Conservation (phyloP, 2,113 vertebrate genomes). For the Salvelinus alpinus region DNA sequence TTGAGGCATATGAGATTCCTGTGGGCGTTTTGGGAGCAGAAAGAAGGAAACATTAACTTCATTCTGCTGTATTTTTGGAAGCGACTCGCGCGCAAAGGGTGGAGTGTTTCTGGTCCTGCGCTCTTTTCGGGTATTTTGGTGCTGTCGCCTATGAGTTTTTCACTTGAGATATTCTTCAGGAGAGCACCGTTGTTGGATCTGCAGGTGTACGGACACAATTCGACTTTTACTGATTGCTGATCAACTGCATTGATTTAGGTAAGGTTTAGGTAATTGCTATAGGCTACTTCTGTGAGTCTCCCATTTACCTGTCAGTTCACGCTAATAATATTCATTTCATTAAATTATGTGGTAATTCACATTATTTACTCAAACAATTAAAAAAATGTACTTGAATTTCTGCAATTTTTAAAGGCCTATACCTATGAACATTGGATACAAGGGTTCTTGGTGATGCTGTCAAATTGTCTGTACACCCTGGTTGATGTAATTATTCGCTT, state of each 20-base stretch:
- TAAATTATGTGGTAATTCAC: too few species aligned
- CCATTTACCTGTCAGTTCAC: too few species aligned
- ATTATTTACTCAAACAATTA: too few species aligned
- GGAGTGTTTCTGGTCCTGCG: neutral
- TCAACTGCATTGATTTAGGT: neutral
- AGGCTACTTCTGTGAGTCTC: too few species aligned
- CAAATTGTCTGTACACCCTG: neutral
- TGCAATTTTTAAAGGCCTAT: too few species aligned
- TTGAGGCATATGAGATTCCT: neutral
- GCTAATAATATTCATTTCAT: too few species aligned
- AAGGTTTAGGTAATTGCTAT: neutral
- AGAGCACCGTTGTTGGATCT: neutral
- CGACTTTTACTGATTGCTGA: neutral
- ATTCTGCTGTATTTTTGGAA: neutral
- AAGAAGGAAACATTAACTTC: neutral
- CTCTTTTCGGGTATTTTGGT: neutral
- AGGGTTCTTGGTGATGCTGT: neutral
- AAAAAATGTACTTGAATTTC: too few species aligned
- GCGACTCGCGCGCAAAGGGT: neutral
- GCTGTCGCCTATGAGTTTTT: neutral
- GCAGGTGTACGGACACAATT: neutral
- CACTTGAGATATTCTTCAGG: neutral
- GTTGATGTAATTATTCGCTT: neutral
- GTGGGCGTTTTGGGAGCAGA: neutral
- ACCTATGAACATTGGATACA: too few species aligned